Evolutionary conservation across 2,113 vertebrate genomes (phyloP).

Genomic region (Rallus limicola): DNA sequence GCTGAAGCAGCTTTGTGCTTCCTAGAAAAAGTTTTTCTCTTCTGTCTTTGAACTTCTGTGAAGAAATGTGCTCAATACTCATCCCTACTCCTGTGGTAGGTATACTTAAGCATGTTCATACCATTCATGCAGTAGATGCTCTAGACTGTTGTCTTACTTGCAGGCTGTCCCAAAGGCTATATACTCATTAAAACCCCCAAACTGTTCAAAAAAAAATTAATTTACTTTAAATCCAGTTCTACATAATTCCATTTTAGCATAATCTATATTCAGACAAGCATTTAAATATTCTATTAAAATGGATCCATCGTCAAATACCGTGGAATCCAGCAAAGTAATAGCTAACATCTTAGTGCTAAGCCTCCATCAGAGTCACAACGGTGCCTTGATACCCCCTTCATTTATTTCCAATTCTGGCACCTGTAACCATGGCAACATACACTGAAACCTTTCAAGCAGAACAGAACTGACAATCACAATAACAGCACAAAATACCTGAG

Average conservation of each 20-base stretch:
- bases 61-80: not conserved
- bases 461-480: conserved; percentile 79
- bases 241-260: conserved; percentile 53
- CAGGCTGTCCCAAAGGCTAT: conserved; percentile 31
- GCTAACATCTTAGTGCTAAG: conserved; percentile 70
- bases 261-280: conserved; percentile 58
- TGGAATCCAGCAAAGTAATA: conserved; percentile 70
- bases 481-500: conserved; percentile 74
- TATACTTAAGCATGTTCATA: not conserved
- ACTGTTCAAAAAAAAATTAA: conserved; percentile 2
- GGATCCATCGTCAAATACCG: conserved; percentile 69
- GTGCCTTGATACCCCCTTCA: conserved; percentile 71
- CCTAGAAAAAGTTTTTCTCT: not conserved
- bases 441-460: conserved; percentile 80
- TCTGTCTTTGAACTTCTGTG: not conserved
- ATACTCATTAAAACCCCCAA: not conserved
- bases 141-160: not conserved
- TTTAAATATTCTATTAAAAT: conserved; percentile 76
- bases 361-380: conserved; percentile 69
- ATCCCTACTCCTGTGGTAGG: not conserved
- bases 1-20: not conserved
- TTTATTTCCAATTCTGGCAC: conserved; percentile 78
- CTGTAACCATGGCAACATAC: conserved; percentile 81
- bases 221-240: conserved; percentile 60
- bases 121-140: not conserved